A percentile compares a stretch with the other conserved stretches of the same genome.
Conservation (phyloP, 1,140 invertebrate genomes). For the Drosophila albomicans region DNA sequence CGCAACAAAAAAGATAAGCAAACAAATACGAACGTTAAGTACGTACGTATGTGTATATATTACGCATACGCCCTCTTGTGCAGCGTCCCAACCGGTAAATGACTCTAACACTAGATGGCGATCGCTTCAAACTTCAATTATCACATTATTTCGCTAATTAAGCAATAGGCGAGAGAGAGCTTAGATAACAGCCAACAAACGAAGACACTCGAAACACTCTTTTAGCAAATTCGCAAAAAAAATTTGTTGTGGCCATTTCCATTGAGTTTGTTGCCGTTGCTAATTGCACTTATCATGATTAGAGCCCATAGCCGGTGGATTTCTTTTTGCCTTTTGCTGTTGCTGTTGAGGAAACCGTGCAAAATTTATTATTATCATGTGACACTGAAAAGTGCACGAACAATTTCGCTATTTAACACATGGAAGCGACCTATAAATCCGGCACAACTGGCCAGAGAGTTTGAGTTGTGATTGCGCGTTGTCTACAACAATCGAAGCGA, state of each 20-base stretch:
- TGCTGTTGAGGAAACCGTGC: slow-evolving; percentile 1
- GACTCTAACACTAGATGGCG: slow-evolving; percentile 24
- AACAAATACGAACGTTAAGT: slow-evolving; percentile 50
- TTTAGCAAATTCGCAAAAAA: slow-evolving; percentile 53
- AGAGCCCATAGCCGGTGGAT: slow-evolving; percentile 41
- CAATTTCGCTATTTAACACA: slow-evolving; percentile 36
- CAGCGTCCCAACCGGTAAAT: slow-evolving; percentile 20
- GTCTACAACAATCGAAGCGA: slow-evolving; percentile 4
- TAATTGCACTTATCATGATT: slow-evolving; percentile 72
- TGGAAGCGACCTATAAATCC: slow-evolving; percentile 11
- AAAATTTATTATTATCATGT: slow-evolving; percentile 58
- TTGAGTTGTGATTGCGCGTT: slow-evolving; percentile 3
- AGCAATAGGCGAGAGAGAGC: slow-evolving; percentile 28
- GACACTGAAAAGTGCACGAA: slow-evolving; percentile 54
- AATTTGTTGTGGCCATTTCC: slow-evolving; percentile 18
- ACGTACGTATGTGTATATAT: slow-evolving; percentile 30
- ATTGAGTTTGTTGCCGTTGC: slow-evolving; percentile 32
- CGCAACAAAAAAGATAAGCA: slow-evolving; percentile 68
- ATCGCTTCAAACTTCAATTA: slow-evolving; percentile 69
- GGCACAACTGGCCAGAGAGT: neutral
- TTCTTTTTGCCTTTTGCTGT: slow-evolving; percentile 7
- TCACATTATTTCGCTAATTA: slow-evolving; percentile 76
- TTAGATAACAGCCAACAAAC: slow-evolving; percentile 53
- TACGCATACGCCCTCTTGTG: slow-evolving; percentile 51
- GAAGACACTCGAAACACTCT: slow-evolving; percentile 21